These are phyloP conservation scores for Byasa hedistus DNA, from an alignment of 2,888 invertebrate genomes.

Conservation along the genomic window DNA sequence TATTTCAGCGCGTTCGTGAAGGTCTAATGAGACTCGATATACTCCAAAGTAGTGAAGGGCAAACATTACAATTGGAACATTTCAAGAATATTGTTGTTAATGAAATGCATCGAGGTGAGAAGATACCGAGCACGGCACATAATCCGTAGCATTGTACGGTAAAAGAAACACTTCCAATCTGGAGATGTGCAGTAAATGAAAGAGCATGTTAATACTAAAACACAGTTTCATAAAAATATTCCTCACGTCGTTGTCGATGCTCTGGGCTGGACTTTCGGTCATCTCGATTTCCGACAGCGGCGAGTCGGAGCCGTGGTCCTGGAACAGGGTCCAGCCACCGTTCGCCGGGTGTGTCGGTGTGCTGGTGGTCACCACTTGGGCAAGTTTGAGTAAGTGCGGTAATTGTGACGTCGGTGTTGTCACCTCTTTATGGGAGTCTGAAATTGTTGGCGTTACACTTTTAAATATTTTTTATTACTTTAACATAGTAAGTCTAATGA, in stretches of 20 bases:
- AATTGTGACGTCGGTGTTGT: constrained; percentile 67
- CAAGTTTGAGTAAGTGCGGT: constrained; percentile 53
- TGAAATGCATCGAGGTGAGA: too few relatives aligned
- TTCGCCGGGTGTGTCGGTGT: constrained; percentile 63
- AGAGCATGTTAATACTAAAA: too few relatives aligned
- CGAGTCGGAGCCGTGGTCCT: constrained; percentile 57
- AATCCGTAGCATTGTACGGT: too few relatives aligned
- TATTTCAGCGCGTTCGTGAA: too few relatives aligned
- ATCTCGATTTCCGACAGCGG: constrained; percentile 73
- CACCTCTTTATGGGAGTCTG: constrained; percentile 52
- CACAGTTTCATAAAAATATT: neutral
- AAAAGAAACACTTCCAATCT: too few relatives aligned
- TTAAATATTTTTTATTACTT: neutral
- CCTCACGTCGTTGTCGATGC: constrained; percentile 55
- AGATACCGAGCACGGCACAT: too few relatives aligned
- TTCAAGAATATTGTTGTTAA: too few relatives aligned
- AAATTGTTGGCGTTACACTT: constrained; percentile 34
- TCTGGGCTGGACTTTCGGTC: constrained; percentile 61
- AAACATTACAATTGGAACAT: too few relatives aligned
- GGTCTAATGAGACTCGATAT: too few relatives aligned
- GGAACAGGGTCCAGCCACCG: constrained; percentile 63
- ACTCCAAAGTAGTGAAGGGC: too few relatives aligned
- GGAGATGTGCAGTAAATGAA: too few relatives aligned
- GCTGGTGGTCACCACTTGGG: constrained; percentile 64
- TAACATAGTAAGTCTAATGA: too few relatives aligned